phyloP scores from a whole-genome alignment of 2,797 vertebrate species.

The Gorsachius magnificus region DNA sequence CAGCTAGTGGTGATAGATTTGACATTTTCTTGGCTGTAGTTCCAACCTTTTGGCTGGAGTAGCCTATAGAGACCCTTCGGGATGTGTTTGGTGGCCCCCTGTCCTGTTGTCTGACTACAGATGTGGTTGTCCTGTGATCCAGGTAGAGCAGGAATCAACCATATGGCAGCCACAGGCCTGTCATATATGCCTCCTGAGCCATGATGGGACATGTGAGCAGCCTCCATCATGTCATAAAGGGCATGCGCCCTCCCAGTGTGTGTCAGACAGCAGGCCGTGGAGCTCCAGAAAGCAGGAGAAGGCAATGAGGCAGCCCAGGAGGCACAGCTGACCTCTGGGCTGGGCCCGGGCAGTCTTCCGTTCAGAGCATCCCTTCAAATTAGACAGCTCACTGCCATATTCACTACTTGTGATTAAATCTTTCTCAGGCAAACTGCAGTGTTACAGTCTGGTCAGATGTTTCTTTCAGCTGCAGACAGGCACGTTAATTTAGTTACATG shows the following conservation, averaged over 20 bases:
- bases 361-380: neutral
- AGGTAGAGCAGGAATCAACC: neutral
- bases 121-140: neutral
- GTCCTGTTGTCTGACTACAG: neutral
- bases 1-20: neutral
- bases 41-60: neutral
- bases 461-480: constrained; percentile 6
- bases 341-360: neutral
- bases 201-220: neutral
- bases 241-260: neutral
- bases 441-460: neutral
- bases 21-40: neutral
- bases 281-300: neutral
- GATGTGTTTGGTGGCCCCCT: neutral
- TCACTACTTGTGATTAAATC: neutral
- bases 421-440: neutral
- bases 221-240: neutral
- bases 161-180: rapidly evolving
- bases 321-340: neutral
- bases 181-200: neutral
- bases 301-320: neutral
- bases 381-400: neutral
- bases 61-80: neutral
- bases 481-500: neutral
- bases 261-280: rapidly evolving